phyloP scores from a whole-genome alignment of 2,888 invertebrate genomes.

The Crossocerus cetratus region DNA sequence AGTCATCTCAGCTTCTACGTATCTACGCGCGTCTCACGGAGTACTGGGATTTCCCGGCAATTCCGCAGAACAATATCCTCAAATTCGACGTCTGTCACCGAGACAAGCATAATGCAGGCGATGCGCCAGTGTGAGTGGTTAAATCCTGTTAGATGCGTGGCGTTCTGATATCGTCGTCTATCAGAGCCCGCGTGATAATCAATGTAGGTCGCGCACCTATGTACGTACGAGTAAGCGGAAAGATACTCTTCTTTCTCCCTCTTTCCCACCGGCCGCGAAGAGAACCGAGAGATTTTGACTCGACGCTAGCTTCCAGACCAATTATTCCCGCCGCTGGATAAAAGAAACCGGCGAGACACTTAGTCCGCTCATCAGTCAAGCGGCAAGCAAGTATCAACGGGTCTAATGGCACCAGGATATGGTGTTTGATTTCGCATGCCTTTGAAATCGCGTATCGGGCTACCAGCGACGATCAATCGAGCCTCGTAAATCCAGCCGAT shows the following conservation, averaged over 20 bases:
- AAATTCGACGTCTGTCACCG: slow-evolving; percentile 11
- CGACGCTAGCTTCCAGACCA: background rate
- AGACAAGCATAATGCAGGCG: slow-evolving; percentile 12
- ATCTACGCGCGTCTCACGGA: too few relatives aligned
- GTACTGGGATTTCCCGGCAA: background rate
- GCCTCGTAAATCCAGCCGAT: slow-evolving; percentile 26
- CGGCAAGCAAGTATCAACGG: too few relatives aligned
- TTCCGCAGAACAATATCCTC: background rate
- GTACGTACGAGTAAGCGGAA: background rate
- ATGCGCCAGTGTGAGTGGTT: slow-evolving; percentile 2
- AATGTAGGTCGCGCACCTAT: slow-evolving; percentile 23
- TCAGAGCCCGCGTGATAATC: slow-evolving; percentile 22
- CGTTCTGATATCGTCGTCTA: slow-evolving; percentile 25
- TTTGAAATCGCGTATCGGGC: background rate
- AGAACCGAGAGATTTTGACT: too few relatives aligned
- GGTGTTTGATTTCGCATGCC: background rate
- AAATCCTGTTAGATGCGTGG: slow-evolving; percentile 14
- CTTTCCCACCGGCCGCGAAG: too few relatives aligned
- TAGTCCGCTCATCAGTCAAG: background rate
- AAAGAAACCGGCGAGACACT: too few relatives aligned
- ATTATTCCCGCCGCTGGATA: background rate
- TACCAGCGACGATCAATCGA: background rate
- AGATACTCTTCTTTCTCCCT: too few relatives aligned
- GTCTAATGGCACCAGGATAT: background rate
- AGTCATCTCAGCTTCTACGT: too few relatives aligned